phyloP scores from a whole-genome alignment of 2,888 invertebrate species.

The Marasmarcha lunaedactyla region DNA sequence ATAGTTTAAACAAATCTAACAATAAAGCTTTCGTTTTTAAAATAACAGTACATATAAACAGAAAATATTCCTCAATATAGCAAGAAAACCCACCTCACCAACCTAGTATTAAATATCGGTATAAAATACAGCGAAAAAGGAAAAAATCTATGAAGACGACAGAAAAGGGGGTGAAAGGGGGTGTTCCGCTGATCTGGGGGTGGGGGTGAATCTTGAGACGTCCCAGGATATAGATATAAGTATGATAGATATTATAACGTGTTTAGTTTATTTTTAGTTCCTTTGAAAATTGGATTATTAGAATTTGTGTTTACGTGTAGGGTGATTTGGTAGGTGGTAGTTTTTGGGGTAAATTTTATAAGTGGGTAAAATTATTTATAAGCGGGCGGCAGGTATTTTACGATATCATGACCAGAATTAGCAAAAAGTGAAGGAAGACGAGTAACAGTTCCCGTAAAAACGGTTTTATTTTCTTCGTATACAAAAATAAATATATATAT shows the following conservation, averaged over 20 bases:
- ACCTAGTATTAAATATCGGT: constrained; percentile 45
- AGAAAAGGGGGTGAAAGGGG: constrained; percentile 20
- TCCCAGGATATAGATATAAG: neutral
- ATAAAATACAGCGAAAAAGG: constrained; percentile 37
- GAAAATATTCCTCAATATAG: no score
- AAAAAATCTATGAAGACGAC: constrained; percentile 47
- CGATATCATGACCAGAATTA: no score
- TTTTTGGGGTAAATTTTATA: no score
- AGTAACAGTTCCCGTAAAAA: no score
- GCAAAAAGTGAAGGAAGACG: no score
- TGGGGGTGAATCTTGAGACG: neutral
- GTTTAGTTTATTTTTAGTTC: neutral
- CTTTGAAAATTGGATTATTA: neutral
- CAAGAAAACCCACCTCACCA: neutral
- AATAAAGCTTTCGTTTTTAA: no score
- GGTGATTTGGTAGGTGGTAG: neutral
- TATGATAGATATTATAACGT: neutral
- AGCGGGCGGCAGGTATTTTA: no score
- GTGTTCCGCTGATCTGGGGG: constrained; percentile 7
- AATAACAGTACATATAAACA: no score
- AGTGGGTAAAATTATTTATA: no score
- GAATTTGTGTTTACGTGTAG: neutral
- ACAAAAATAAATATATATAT: no score
- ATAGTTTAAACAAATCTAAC: no score
- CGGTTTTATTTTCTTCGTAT: no score